phyloP scores from a whole-genome alignment of 92 coral and sea anemone genomes.

The Phenganax subtilis region DNA sequence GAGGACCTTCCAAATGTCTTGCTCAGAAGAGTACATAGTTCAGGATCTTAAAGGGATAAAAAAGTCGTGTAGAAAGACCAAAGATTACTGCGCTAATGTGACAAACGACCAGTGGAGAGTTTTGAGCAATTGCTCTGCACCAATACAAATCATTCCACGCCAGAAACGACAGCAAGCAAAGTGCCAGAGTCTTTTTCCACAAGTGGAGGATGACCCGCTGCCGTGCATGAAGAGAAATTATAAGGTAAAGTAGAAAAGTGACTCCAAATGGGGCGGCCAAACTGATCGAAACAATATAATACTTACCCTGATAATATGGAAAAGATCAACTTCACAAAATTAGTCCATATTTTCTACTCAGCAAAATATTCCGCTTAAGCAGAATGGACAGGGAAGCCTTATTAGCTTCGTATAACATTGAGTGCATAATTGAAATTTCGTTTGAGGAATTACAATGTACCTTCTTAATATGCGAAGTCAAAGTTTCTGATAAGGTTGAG shows the following conservation, averaged over 20 bases:
- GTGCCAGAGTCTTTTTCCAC: not conserved
- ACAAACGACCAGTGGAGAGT: not conserved
- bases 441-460: too few species aligned
- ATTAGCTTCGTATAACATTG: too few species aligned
- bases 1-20: not conserved
- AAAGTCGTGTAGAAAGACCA: not conserved
- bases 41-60: not conserved
- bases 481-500: too few species aligned
- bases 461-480: too few species aligned
- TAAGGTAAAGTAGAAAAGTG: not conserved
- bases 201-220: not conserved
- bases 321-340: not conserved
- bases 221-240: slow-evolving; percentile 8
- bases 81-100: not conserved
- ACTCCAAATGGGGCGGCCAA: not conserved
- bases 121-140: not conserved
- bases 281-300: not conserved
- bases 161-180: not conserved
- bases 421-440: too few species aligned
- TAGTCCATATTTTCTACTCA: too few species aligned
- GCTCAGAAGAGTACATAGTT: not conserved
- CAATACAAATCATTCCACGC: too few species aligned
- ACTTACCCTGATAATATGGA: not conserved
- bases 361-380: too few species aligned
- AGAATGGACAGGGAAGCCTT: too few species aligned